Evolutionary conservation across 2,888 invertebrate genomes (phyloP), one percentile per base, ranked within the genome.

Genomic region (Desoria tigrina): DNA sequence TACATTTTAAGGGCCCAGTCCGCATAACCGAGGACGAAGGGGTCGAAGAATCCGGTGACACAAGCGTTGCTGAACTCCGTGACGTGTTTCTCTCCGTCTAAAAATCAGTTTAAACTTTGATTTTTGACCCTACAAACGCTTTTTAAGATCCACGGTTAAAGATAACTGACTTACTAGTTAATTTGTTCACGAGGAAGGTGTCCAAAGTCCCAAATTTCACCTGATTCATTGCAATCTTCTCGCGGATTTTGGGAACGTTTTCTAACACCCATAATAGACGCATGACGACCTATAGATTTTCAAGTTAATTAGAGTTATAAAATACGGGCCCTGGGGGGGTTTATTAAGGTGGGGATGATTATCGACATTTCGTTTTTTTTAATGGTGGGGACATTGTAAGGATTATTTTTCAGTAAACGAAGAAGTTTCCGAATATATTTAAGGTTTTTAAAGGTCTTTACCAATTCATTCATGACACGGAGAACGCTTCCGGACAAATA

Each of bases 51-150:
- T 1, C 94, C 97, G 0, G 96, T 94, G 1, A 92, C 89, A 39
- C 94, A 90, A 1, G 93, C 93, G 75, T 89, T 92, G 0, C 93
- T 92, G n/a, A 89, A 87, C 78, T 99, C 98, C 0, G 91, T 90
- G 64, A 92, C 86, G 80, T 92, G 91, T 27, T 85, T 79, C 37
- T 71, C 74, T 23, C 75, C 75, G 61, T 69, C 70, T 56, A 28
- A 9, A 16, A n/a, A 7, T 26, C 11, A 24, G 55, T 1, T 23
- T 18, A 16, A 51, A 55, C 18, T 6, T 18, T 37, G n/a, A 26
- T 11, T 28, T 55, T 55, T 45, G n/a, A 16, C 45, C n/a, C 45
- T 4, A 45, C 32, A 32, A n/a, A 11, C 32, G 4, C 32, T 4
- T 32, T 32, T 32, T n/a, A n/a, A n/a, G n/a, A n/a, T n/a, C n/a